phyloP scores from a whole-genome alignment of 2,888 invertebrate genomes.

The Mimas tiliae region DNA sequence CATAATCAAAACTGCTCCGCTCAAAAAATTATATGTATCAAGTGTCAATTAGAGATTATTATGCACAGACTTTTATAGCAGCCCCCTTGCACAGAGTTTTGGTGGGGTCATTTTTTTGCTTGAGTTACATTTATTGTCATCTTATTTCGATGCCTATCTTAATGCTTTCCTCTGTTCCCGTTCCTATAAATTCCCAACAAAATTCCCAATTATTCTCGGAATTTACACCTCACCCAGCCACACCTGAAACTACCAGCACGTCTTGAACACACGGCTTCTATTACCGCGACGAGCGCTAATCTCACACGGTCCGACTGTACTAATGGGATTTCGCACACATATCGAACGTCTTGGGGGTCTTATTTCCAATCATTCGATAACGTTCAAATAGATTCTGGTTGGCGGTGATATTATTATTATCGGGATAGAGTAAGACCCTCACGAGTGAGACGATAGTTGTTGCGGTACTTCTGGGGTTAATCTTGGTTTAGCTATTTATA shows the following conservation, averaged over 20 bases:
- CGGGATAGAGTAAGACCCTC: background rate
- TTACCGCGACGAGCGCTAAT: slow-evolving; percentile 11
- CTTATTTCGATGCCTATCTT: no score
- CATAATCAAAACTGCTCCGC: no score
- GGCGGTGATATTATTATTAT: slow-evolving; percentile 6
- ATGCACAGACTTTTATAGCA: no score
- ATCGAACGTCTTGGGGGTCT: slow-evolving; percentile 11
- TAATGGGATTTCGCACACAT: slow-evolving; percentile 24
- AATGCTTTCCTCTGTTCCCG: no score
- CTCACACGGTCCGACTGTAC: slow-evolving; percentile 19
- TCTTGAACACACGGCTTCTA: slow-evolving; percentile 7
- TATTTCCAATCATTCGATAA: slow-evolving; percentile 20
- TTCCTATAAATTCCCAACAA: background rate
- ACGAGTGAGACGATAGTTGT: background rate
- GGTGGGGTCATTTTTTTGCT: no score
- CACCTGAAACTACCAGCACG: background rate
- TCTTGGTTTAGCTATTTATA: background rate
- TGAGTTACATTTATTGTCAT: background rate
- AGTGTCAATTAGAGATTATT: no score
- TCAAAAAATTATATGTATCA: no score
- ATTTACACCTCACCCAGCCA: background rate
- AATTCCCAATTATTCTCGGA: background rate
- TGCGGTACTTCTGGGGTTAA: slow-evolving; percentile 6
- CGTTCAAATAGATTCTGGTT: slow-evolving; percentile 1
- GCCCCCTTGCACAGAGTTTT: no score